Evolutionary conservation across 2,888 invertebrate species (phyloP).

Genomic region (Adineta ricciae): DNA sequence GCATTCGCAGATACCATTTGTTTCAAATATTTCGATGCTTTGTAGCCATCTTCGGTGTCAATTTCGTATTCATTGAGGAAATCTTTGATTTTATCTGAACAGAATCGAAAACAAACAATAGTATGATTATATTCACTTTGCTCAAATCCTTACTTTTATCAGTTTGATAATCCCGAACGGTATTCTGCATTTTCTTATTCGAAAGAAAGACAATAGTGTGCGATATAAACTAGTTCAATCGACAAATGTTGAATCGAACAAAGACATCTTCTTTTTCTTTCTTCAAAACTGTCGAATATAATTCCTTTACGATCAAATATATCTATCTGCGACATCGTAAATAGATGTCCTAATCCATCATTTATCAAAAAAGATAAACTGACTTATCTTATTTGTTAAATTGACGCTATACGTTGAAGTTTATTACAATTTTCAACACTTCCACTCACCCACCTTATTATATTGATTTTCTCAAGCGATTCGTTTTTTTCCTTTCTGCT

Average conservation of each 20-base stretch:
- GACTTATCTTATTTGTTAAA: no score
- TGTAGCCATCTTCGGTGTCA: slow-evolving; percentile 24
- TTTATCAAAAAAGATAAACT: no score
- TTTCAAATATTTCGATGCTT: slow-evolving; percentile 31
- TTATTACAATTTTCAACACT: background rate
- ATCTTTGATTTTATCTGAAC: background rate
- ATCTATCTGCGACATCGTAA: no score
- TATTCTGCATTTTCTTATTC: background rate
- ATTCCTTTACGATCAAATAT: no score
- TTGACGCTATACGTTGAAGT: no score
- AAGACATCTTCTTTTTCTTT: background rate
- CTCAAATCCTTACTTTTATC: background rate
- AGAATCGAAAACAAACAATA: no score
- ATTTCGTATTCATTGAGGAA: slow-evolving; percentile 12
- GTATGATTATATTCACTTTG: no score
- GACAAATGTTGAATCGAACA: background rate
- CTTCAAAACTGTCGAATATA: background rate
- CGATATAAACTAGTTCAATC: background rate
- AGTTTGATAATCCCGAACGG: slow-evolving; percentile 2
- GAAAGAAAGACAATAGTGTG: background rate
- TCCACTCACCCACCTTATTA: background rate
- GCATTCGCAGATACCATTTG: slow-evolving; percentile 10
- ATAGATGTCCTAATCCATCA: no score
- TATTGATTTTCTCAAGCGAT: background rate
- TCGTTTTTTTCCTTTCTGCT: background rate